Percentiles rank a stretch among this genome's conserved stretches.
Evolutionary conservation across 35 echinoderm and acorn worm species (phyloP).

Genomic region (Chiridota heheva): DNA sequence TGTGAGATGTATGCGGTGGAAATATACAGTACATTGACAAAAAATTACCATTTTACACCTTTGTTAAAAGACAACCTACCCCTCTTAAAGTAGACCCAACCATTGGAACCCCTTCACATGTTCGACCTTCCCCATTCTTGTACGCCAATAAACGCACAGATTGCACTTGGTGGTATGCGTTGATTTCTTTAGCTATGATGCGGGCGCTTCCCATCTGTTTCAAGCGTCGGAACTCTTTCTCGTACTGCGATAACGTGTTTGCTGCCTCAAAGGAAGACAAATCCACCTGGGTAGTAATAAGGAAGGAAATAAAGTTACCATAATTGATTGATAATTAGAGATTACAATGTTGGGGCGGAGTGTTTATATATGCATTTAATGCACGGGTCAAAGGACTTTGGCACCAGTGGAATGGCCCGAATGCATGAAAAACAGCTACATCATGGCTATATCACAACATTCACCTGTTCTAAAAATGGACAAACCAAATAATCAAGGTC

Average conservation of each 20-base stretch:
- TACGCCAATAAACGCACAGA: conserved; percentile 77
- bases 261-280: conserved; percentile 85
- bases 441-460: too few relatives aligned
- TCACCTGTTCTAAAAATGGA: too few relatives aligned
- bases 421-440: not conserved
- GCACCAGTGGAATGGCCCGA: too few relatives aligned
- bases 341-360: too few relatives aligned
- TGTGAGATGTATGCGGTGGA: not conserved
- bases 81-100: conserved; percentile 90
- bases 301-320: not conserved
- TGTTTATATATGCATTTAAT: too few relatives aligned
- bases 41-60: too few relatives aligned
- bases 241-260: conserved; percentile 76
- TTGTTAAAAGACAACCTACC: too few relatives aligned
- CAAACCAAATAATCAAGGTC: too few relatives aligned
- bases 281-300: conserved; percentile 64
- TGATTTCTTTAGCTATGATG: conserved; percentile 88
- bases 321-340: too few relatives aligned
- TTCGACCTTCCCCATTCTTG: conserved; percentile 82
- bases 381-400: too few relatives aligned
- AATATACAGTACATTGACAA: not conserved
- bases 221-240: conserved; percentile 69
- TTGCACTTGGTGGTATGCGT: conserved; percentile 82
- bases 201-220: conserved; percentile 88
- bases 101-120: conserved; percentile 46